Evolutionary conservation across 37 sponge, comb jelly and placozoan genomes (phyloP).

Genomic region (Corticium candelabrum): DNA sequence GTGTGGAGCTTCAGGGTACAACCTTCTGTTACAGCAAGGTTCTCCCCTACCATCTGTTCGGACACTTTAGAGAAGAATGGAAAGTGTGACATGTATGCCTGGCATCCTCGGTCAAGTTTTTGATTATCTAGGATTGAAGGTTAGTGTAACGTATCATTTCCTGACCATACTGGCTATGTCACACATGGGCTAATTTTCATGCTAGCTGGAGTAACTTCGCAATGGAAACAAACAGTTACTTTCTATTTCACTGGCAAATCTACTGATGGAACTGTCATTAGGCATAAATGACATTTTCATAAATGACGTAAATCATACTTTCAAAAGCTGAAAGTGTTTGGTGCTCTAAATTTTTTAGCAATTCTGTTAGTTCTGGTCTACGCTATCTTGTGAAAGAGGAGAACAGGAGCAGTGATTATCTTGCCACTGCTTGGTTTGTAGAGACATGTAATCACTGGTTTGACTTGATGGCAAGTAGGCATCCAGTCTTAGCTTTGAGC

Average conservation of each 20-base stretch:
- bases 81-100: neutral
- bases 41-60: neutral
- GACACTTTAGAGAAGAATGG: neutral
- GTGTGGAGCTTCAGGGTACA: neutral
- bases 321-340: too few species aligned
- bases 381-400: too few species aligned
- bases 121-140: neutral
- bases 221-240: neutral
- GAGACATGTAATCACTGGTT: neutral
- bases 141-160: neutral
- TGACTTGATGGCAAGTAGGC: neutral
- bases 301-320: too few species aligned
- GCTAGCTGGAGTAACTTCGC: neutral
- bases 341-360: too few species aligned
- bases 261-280: neutral
- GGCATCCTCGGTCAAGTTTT: neutral
- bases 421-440: neutral
- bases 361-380: too few species aligned
- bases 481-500: neutral
- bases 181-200: neutral
- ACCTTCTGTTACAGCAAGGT: neutral
- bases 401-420: too few species aligned
- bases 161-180: neutral
- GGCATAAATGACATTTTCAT: too few species aligned
- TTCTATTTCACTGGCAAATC: neutral